phyloP scores from a whole-genome alignment of 2,113 vertebrate species.

The Embiotoca jacksoni region DNA sequence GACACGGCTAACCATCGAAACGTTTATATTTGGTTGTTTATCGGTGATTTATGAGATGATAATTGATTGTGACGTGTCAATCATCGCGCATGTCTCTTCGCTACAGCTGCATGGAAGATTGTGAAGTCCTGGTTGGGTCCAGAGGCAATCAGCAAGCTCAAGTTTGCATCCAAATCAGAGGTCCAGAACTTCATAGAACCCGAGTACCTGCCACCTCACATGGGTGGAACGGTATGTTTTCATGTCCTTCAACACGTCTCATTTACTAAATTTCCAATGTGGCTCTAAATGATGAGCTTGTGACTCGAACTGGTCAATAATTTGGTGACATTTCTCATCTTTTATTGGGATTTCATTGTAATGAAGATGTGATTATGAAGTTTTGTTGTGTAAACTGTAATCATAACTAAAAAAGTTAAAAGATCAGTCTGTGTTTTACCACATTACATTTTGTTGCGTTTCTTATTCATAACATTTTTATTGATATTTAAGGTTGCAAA shows the following conservation, averaged over 20 bases:
- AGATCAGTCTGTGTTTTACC: too few relatives aligned
- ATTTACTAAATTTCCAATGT: not conserved
- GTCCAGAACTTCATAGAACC: constrained; percentile 88
- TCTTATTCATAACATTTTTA: not conserved
- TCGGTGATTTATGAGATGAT: not conserved
- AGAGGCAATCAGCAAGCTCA: constrained; percentile 93
- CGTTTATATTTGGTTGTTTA: not conserved
- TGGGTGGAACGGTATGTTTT: constrained; percentile 94
- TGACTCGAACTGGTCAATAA: too few relatives aligned
- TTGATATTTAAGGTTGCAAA: not conserved
- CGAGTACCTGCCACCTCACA: constrained; percentile 92
- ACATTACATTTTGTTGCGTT: not conserved
- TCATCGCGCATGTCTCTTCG: not conserved
- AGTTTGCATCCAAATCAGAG: constrained; percentile 90
- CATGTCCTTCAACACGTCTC: not conserved
- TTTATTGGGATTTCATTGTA: too few relatives aligned
- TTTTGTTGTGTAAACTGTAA: not conserved
- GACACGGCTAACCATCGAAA: not conserved
- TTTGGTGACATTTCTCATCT: too few relatives aligned
- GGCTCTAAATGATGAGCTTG: not conserved
- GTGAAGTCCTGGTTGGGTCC: constrained; percentile 96
- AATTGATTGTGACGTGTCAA: not conserved
- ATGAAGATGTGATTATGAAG: too few relatives aligned
- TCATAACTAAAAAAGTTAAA: too few relatives aligned
- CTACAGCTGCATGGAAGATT: constrained; percentile 95